Percentiles rank a stretch among this genome's conserved stretches.
Evolutionary conservation across 2,113 vertebrate species (phyloP).

Genomic region (Turdus rufiventris): DNA sequence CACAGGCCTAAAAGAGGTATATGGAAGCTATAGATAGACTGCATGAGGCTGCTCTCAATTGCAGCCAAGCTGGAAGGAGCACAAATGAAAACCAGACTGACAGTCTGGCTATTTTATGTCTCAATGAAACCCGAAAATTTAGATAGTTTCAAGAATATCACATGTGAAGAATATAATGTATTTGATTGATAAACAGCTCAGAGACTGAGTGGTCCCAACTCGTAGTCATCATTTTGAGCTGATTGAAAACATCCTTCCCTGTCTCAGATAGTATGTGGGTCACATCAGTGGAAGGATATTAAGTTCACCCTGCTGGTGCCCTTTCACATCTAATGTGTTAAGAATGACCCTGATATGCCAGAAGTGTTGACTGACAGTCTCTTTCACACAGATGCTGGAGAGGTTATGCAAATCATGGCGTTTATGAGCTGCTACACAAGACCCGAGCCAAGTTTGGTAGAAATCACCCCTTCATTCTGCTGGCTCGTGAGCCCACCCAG

Average conservation of each 20-base stretch:
- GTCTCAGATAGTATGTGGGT: background rate
- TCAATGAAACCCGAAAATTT: background rate
- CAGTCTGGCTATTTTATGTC: background rate
- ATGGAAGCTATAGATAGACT: background rate
- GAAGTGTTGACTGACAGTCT: background rate
- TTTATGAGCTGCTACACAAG: conserved; percentile 42
- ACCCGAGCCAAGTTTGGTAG: background rate
- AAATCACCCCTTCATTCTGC: background rate
- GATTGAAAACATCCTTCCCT: background rate
- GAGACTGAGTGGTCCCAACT: background rate
- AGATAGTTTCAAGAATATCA: background rate
- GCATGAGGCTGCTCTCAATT: conserved; percentile 6
- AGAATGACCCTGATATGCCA: background rate
- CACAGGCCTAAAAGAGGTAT: background rate
- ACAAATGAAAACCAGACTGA: conserved; percentile 35
- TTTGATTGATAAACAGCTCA: background rate
- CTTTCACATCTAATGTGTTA: background rate
- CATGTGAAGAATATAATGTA: background rate
- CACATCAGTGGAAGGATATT: background rate
- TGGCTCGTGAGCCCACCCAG: background rate
- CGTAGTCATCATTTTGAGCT: background rate
- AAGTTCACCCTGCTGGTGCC: background rate
- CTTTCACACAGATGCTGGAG: background rate
- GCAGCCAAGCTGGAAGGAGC: background rate
- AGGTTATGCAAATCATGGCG: conserved; percentile 22